Base-by-base conservation (phyloP, 2,797 vertebrate species). In the Sebastes nivosus region DNA sequence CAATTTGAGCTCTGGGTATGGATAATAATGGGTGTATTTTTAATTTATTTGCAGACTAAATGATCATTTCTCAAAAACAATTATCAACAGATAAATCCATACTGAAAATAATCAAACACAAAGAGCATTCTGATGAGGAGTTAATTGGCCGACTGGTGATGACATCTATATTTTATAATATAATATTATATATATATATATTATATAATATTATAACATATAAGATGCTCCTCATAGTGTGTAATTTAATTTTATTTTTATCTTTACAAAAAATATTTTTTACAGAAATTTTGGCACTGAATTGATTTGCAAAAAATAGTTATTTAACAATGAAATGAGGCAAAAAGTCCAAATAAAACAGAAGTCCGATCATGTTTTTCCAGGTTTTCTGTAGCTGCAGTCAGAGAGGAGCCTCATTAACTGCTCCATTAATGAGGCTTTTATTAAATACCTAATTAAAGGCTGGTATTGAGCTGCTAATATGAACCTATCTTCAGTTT, bases 361-460 rank as follows among this genome's bases (percentile, higher is more conserved):
- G 30, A 54, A 36, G 27, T 66, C 6, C 1, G 2, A 2, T 59
- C 36, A 32, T 20, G 2, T 46, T 64, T 29, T 60, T 36, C 22
- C 22, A 52, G 8, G 1, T 55, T 50, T 68, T 60, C 2, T 60
- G 67, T 60, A 27, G 4, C 4, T 55, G 14, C 46, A 24, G n/a
- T 77, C 52, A 36, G 30, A 14, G 52, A 36, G 55, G 67, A 55
- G 27, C 3, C 69, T 58, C 64, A 70, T 73, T 55, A 55, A 27
- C 59, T 16, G 14, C 8, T 18, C 5, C 52, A 20, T 36, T 70
- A 55, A 67, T 24, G 25, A 64, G 27, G 13, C 42, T 6, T 50
- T 29, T 32, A 67, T 69, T 65, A 70, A 69, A 70, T 38, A 34
- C 13, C 30, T n/a, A 2, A 24, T n/a, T 18, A 24, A 54, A 70